These are phyloP conservation scores for Diabrotica undecimpunctata DNA, from an alignment of 1,140 invertebrate species.

Conservation along the genomic window DNA sequence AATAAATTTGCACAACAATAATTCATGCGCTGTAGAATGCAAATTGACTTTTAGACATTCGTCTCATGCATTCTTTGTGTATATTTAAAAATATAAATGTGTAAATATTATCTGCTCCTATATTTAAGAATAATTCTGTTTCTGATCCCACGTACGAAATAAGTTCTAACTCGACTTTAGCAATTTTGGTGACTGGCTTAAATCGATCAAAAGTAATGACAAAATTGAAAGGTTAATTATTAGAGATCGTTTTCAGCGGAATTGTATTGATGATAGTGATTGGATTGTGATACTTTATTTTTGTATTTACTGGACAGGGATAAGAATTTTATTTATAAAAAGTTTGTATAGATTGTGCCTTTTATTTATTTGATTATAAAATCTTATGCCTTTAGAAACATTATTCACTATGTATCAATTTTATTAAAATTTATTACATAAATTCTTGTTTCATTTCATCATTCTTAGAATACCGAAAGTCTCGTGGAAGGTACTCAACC, in stretches of 20 bases:
- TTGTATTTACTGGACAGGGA: constrained; percentile 35
- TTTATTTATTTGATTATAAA: constrained; percentile 41
- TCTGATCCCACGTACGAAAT: too few species aligned
- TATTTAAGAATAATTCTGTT: too few species aligned
- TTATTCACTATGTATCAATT: constrained; percentile 34
- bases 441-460: not conserved
- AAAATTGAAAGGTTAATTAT: not conserved
- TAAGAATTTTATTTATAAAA: constrained; percentile 36
- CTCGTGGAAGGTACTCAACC: too few species aligned
- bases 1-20: too few species aligned
- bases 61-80: too few species aligned
- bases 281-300: constrained; percentile 41
- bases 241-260: constrained; percentile 17
- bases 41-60: too few species aligned
- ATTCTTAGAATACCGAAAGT: not conserved
- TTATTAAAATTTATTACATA: constrained; percentile 33
- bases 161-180: too few species aligned
- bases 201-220: constrained; percentile 11
- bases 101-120: too few species aligned
- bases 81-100: too few species aligned
- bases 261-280: constrained; percentile 26
- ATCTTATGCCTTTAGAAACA: constrained; percentile 34
- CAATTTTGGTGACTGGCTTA: not conserved
- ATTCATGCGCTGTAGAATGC: too few species aligned
- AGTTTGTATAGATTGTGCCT: constrained; percentile 41